A percentile compares a stretch with the other conserved stretches of the same genome.
Conservation (phyloP, 2,888 invertebrate genomes). For the Gymnoscelis rufifasciata region DNA sequence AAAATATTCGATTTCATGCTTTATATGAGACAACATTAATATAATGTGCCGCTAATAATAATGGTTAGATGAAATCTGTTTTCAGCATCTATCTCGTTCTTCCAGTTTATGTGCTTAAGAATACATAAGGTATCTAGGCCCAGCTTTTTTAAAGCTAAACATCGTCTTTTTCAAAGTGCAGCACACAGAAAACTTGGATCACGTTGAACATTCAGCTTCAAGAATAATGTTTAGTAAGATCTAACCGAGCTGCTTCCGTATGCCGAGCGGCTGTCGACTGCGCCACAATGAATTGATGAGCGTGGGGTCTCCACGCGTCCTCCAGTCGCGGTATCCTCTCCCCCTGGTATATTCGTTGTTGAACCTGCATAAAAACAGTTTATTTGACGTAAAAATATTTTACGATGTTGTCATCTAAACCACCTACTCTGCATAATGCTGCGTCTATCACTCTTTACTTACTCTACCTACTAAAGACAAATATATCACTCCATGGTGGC, state of each 20-base stretch:
- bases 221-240: constrained; percentile 17
- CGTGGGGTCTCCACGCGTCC: constrained; percentile 83
- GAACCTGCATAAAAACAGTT: constrained; percentile 69
- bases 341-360: constrained; percentile 80
- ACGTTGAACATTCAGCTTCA: constrained; percentile 12
- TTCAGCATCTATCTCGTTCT: neutral
- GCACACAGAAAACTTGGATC: too few species aligned
- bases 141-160: neutral
- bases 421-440: constrained; percentile 27
- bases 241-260: constrained; percentile 82
- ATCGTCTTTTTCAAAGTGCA: too few species aligned
- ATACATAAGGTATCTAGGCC: too few species aligned
- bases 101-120: too few species aligned
- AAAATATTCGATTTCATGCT: too few species aligned
- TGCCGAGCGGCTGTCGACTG: constrained; percentile 85
- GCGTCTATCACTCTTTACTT: constrained; percentile 31
- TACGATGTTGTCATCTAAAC: constrained; percentile 9
- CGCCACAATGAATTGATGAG: constrained; percentile 86
- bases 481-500: constrained; percentile 46
- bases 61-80: too few species aligned
- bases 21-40: too few species aligned
- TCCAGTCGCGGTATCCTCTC: constrained; percentile 84
- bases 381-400: constrained; percentile 1
- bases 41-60: neutral
- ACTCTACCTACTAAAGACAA: constrained; percentile 53